Percentiles rank a stretch among this genome's conserved stretches.
These are phyloP conservation scores for Ptychobarbus kaznakovi DNA, from an alignment of 2,797 vertebrate genomes.

Conservation along the genomic window DNA sequence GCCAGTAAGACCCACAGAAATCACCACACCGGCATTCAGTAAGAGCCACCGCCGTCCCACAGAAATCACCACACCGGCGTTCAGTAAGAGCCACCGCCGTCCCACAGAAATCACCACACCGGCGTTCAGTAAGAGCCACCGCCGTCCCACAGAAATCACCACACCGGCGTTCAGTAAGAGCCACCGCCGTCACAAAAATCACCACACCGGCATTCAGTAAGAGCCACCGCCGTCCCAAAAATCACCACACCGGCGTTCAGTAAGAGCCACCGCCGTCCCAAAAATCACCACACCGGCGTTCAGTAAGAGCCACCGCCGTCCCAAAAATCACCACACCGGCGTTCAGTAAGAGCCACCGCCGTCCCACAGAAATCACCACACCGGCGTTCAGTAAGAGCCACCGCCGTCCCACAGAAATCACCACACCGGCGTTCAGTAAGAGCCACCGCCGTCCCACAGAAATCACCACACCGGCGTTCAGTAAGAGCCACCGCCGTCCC, in stretches of 20 bases:
- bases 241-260: conserved; percentile 27
- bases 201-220: conserved; percentile 31
- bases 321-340: conserved; percentile 31
- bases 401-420: conserved; percentile 22
- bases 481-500: conserved; percentile 16
- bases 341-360: conserved; percentile 7
- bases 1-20: conserved; percentile 25
- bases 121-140: conserved; percentile 16
- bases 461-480: conserved; percentile 28
- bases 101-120: conserved; percentile 35
- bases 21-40: conserved; percentile 27
- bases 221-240: conserved; percentile 4
- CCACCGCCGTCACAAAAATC: conserved; percentile 7
- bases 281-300: conserved; percentile 31
- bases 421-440: conserved; percentile 29
- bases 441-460: conserved; percentile 14
- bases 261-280: conserved; percentile 20
- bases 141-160: conserved; percentile 23
- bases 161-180: conserved; percentile 29
- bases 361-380: conserved; percentile 32
- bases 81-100: conserved; percentile 8
- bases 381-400: conserved; percentile 21
- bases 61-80: conserved; percentile 32
- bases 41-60: conserved; percentile 13
- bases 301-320: conserved; percentile 10